Conservation (phyloP, 2,888 invertebrate species). For the Athrips mouffetella region DNA sequence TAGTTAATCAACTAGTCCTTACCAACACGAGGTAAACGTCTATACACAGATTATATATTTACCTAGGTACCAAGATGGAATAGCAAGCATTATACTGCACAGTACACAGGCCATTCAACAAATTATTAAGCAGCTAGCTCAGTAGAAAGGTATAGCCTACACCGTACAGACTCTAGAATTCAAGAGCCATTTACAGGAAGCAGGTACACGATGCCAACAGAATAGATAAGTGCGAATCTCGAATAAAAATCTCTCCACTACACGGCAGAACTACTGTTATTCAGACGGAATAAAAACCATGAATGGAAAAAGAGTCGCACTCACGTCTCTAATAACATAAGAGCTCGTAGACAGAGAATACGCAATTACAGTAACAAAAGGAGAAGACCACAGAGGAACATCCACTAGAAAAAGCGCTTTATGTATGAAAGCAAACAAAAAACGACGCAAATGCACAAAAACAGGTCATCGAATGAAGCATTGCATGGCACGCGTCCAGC, state of each 20-base stretch:
- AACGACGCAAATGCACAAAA: constrained; percentile 48
- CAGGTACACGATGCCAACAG: background rate
- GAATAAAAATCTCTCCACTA: background rate
- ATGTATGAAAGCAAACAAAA: constrained; percentile 47
- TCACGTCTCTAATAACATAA: constrained; percentile 22
- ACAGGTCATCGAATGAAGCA: constrained; percentile 58
- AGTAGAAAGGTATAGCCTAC: background rate
- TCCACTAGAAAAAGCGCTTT: constrained; percentile 40
- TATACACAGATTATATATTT: background rate
- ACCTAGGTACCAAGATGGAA: too few species aligned
- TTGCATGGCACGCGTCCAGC: constrained; percentile 35
- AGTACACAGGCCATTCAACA: background rate
- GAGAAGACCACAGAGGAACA: constrained; percentile 31
- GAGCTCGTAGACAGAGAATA: constrained; percentile 29
- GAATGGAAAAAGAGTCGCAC: constrained; percentile 1
- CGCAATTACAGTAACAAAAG: constrained; percentile 47
- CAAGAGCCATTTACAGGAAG: background rate
- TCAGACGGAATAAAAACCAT: too few species aligned
- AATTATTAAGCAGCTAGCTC: constrained; percentile 3
- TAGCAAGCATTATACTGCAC: constrained; percentile 2
- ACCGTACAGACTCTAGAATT: background rate
- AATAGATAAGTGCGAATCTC: background rate
- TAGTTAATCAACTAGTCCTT: too few species aligned
- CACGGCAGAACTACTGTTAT: background rate
- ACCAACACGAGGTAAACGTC: background rate